Evolutionary conservation across 2,797 vertebrate genomes (phyloP), one percentile per base, ranked within the genome.

Genomic region (Trichosurus vulpecula): DNA sequence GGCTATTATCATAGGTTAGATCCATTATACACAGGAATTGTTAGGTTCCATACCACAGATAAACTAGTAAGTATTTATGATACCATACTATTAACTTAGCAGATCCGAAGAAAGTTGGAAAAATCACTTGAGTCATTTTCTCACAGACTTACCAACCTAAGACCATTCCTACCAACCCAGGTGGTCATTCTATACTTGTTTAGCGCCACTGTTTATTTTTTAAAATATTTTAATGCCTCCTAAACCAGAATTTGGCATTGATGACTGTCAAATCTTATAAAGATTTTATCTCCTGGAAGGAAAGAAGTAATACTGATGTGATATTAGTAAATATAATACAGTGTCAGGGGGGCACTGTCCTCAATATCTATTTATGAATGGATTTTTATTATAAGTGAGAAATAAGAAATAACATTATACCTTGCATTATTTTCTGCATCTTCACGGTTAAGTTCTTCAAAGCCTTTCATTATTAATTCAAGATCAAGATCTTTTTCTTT

Each of bases 381-480:
- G 52, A 25, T 25, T n/a, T 35, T 61, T 29, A 87, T n/a, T 91
- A 31, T 19, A 57, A 51, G 9, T 6, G 55, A 51, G 56, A 93
- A 41, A 61, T 94, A 52, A 95, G 94, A 91, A 95, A 96, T 35
- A 74, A 92, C 54, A 51, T 16, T 25, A 52, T 98, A 99, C 99
- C 99, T 98, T 95, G 61, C 97, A 54, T 98, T 98, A 95, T 98
- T 98, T 95, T 99, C 98, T 66, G 98, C 96, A 12, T 99, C 99
- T 51, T 97, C 94, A 81, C 96, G 90, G 91, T 99, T 98, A 0
- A 98, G 98, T 94, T 99, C 97, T 96, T 98, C 95, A 6, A 99
- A 89, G 66, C 95, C 94, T 97, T 96, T 97, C 9, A 95, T 98
- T 91, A 99, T 93, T 56, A 98, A 97, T 5, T 99, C 98, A 94